Evolutionary conservation across 2,888 invertebrate genomes (phyloP), one percentile per base, ranked within the genome.

Genomic region (Aproaerema taeniolella): DNA sequence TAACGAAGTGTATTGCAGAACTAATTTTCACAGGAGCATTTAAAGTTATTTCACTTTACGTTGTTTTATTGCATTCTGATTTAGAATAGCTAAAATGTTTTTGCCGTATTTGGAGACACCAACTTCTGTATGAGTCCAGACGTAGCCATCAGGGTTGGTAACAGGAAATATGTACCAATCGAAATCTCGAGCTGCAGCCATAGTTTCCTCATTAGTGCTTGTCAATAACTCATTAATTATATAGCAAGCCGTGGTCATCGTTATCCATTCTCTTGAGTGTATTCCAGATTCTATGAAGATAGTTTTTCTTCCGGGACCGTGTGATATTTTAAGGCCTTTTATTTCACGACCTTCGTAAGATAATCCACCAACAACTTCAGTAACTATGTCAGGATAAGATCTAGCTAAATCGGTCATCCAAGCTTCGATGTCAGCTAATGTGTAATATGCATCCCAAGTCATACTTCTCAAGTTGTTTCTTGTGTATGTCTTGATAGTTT

Each of bases 81-180:
- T 20, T 20, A 6, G 8, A 6, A 6, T 20, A 6, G 4, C 20
- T 8, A 20, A 20, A 20, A 20, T 20, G 8, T 20, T 20, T 4
- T 20, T 8, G 8, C 8, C 4, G 8, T 8, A 20, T 4, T 20
- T 20, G 5, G 8, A 20, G 8, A 20, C 8, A 31, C 58, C 63
- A 66, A 88, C 90, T n/a, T 65, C 68, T 8, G 85, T 87, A 62
- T 92, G 91, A 1, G 91, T 90, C 78, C 90, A 92, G 29, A 88
- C 88, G 58, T 90, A 95, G 0, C 94, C 94, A 72, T 95, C 94
- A 17, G 94, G 94, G 64, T 95, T 95, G 7, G 91, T 86, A 1
- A 91, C 88, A 0, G 94, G 94, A 44, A 94, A 87, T 28, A 94
- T 86, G 58, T 93, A 92, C 91, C 92, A 94, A 56, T 93, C 92